Conservation (phyloP, 2,888 invertebrate species). For the Hirtodrosophila alboralis region DNA sequence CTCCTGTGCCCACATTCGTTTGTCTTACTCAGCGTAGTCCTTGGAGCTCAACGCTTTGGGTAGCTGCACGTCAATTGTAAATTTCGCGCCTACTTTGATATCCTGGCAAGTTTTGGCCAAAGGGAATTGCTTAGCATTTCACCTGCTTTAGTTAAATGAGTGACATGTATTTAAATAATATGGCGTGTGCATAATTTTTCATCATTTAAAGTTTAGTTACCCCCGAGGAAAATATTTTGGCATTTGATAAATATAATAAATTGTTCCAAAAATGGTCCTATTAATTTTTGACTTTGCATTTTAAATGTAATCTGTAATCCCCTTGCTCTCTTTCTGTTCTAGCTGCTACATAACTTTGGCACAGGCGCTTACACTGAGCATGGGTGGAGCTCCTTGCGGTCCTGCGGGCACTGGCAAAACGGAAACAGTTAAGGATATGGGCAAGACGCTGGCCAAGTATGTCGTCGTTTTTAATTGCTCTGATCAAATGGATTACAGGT, state of each 20-base stretch:
- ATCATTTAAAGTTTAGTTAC: slow-evolving; percentile 23
- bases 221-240: slow-evolving; percentile 24
- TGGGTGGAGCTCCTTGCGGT: slow-evolving; percentile 98
- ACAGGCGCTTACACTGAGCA: slow-evolving; percentile 97
- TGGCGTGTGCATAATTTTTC: slow-evolving; percentile 42
- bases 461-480: slow-evolving; percentile 99
- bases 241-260: slow-evolving; percentile 30
- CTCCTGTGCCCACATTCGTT: slow-evolving; percentile 38
- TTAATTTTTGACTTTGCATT: slow-evolving; percentile 39
- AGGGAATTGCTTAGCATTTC: slow-evolving; percentile 47
- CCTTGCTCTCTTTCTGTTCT: slow-evolving; percentile 38
- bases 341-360: slow-evolving; percentile 98
- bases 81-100: slow-evolving; percentile 62
- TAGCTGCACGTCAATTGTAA: slow-evolving; percentile 39
- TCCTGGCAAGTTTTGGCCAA: slow-evolving; percentile 34
- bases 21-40: slow-evolving; percentile 29
- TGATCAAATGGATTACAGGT: slow-evolving; percentile 98
- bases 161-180: slow-evolving; percentile 8
- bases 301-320: slow-evolving; percentile 40
- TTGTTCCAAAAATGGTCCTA: slow-evolving; percentile 11
- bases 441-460: slow-evolving; percentile 97
- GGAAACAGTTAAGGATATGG: slow-evolving; percentile 99
- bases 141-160: slow-evolving; percentile 48
- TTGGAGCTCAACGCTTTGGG: slow-evolving; percentile 27
- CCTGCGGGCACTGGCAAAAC: slow-evolving; percentile 99